Evolutionary conservation across 1,140 invertebrate species (phyloP).

Genomic region (Ganaspis sp.): DNA sequence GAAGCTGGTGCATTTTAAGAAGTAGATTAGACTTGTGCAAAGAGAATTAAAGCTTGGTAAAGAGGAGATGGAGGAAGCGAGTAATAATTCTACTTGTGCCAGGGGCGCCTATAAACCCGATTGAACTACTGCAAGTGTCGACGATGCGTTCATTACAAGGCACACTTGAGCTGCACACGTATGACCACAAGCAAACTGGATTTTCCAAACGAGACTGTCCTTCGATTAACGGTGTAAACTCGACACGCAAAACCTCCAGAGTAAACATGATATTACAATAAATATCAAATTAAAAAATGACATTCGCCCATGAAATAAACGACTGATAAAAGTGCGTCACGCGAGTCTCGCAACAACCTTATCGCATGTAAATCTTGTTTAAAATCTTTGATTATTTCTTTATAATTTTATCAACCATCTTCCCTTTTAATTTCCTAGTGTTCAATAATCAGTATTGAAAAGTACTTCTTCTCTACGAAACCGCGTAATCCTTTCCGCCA

Average conservation of each 20-base stretch:
- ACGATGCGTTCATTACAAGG: constrained; percentile 12
- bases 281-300: not conserved
- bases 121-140: constrained; percentile 26
- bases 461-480: too few relatives aligned
- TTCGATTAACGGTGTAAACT: not conserved
- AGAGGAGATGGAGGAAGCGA: constrained; percentile 15
- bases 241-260: not conserved
- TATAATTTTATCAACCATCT: too few relatives aligned
- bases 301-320: not conserved
- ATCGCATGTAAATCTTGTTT: too few relatives aligned
- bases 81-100: constrained; percentile 30
- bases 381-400: too few relatives aligned
- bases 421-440: too few relatives aligned
- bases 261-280: constrained; percentile 5
- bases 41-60: not conserved
- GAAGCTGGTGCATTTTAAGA: constrained; percentile 6
- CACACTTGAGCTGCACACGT: not conserved
- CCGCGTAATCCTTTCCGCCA: too few relatives aligned
- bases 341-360: not conserved
- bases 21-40: constrained; percentile 25
- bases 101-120: constrained; percentile 27
- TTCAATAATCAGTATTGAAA: too few relatives aligned
- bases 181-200: constrained; percentile 25
- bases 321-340: not conserved
- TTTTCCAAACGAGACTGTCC: constrained; percentile 16